Conservation (phyloP, 1,140 invertebrate genomes). For the Eulimnadia texana region DNA sequence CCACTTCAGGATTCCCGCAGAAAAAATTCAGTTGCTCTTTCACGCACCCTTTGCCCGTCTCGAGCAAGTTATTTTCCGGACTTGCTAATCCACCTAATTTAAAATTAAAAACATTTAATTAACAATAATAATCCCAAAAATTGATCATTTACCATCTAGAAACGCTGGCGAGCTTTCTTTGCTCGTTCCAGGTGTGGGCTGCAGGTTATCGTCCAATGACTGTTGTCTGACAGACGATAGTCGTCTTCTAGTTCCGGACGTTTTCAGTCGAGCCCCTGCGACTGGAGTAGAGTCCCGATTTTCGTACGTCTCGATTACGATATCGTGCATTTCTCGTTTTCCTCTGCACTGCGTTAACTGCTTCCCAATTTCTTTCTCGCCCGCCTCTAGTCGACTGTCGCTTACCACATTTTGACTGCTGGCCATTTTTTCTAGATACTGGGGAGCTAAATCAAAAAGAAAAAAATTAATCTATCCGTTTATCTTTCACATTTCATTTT, state of each 20-base stretch:
- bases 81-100: background rate
- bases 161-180: slow-evolving; percentile 2
- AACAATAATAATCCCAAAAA: no score
- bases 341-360: slow-evolving; percentile 29
- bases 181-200: slow-evolving; percentile 2
- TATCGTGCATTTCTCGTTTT: slow-evolving; percentile 40
- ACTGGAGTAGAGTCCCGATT: background rate
- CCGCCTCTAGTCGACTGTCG: background rate
- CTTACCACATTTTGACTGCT: background rate
- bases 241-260: background rate
- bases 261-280: background rate
- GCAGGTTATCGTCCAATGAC: background rate
- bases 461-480: background rate
- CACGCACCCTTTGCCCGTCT: background rate
- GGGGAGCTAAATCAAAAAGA: background rate
- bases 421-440: background rate
- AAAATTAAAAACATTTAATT: background rate
- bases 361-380: background rate
- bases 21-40: slow-evolving; percentile 47
- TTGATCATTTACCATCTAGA: no score
- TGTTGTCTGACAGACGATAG: background rate
- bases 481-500: no score
- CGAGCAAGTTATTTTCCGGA: background rate
- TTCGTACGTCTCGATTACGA: slow-evolving; percentile 45
- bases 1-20: slow-evolving; percentile 91